phyloP scores from a whole-genome alignment of 2,888 invertebrate species.

The Syrista parreyssii region DNA sequence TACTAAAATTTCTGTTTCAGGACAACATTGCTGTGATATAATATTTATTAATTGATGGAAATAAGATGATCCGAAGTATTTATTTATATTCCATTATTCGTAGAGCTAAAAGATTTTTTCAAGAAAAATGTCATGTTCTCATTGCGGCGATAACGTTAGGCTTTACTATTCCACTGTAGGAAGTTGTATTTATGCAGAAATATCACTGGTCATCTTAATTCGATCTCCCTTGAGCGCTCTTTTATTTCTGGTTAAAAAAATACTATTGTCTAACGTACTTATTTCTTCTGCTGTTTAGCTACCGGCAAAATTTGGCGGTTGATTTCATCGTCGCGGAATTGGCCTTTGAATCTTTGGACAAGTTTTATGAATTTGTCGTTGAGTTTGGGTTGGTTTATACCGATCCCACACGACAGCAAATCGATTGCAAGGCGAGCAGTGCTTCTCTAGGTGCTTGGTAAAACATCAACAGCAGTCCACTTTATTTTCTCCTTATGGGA shows the following conservation, averaged over 20 bases:
- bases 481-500: background rate
- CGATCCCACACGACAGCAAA: conserved; percentile 76
- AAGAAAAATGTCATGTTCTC: background rate
- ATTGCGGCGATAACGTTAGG: too few relatives aligned
- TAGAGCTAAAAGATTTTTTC: conserved; percentile 12
- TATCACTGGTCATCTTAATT: conserved; percentile 15
- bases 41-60: conserved; percentile 11
- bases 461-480: conserved; percentile 17
- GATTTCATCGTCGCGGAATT: conserved; percentile 88
- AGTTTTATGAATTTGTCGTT: conserved; percentile 89
- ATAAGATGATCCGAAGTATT: conserved; percentile 25
- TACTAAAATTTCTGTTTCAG: conserved; percentile 62
- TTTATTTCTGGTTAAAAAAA: conserved; percentile 18
- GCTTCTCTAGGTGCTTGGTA: conserved; percentile 63
- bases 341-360: conserved; percentile 86
- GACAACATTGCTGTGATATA: conserved; percentile 37
- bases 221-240: conserved; percentile 17
- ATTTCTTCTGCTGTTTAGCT: conserved; percentile 77
- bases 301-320: conserved; percentile 91
- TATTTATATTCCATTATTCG: conserved; percentile 21
- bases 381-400: conserved; percentile 82
- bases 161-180: too few relatives aligned
- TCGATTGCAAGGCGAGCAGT: conserved; percentile 91
- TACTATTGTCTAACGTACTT: conserved; percentile 65
- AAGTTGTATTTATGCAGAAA: too few relatives aligned